Evolutionary conservation across 2,888 invertebrate genomes (phyloP).

Genomic region (Scaptomyza caliginosa): DNA sequence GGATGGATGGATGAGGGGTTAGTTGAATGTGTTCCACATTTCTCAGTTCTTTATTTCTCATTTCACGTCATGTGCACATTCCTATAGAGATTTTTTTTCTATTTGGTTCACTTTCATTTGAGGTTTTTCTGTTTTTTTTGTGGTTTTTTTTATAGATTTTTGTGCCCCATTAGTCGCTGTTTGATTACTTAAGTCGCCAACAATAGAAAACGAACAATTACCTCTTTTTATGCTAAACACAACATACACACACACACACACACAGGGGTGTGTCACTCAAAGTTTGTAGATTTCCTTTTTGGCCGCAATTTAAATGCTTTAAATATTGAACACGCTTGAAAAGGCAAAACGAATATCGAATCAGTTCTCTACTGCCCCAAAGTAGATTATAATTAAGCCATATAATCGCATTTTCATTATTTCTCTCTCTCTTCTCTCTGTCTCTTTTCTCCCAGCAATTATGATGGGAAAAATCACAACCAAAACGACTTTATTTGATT

Average conservation of each 20-base stretch:
- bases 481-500: neutral
- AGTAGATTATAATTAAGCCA: neutral
- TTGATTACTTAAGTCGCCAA: slow-evolving; percentile 72
- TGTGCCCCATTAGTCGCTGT: slow-evolving; percentile 48
- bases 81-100: slow-evolving; percentile 26
- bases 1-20: neutral
- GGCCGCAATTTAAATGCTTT: slow-evolving; percentile 3
- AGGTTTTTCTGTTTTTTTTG: slow-evolving; percentile 41
- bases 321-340: neutral
- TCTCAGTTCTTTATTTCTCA: slow-evolving; percentile 42
- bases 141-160: slow-evolving; percentile 13
- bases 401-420: slow-evolving; percentile 1
- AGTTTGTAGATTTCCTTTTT: neutral
- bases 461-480: neutral
- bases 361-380: neutral
- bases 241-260: slow-evolving; percentile 14
- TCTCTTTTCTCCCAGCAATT: neutral
- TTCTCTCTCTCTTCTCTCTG: neutral
- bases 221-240: slow-evolving; percentile 66
- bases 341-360: neutral
- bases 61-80: slow-evolving; percentile 17
- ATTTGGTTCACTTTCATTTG: slow-evolving; percentile 59
- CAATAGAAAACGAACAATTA: slow-evolving; percentile 42
- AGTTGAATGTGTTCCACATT: slow-evolving; percentile 31
- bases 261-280: slow-evolving; percentile 45